A percentile compares a stretch with the other conserved stretches of the same genome.
phyloP scores from a whole-genome alignment of 2,797 vertebrate species.

The Alca torda region DNA sequence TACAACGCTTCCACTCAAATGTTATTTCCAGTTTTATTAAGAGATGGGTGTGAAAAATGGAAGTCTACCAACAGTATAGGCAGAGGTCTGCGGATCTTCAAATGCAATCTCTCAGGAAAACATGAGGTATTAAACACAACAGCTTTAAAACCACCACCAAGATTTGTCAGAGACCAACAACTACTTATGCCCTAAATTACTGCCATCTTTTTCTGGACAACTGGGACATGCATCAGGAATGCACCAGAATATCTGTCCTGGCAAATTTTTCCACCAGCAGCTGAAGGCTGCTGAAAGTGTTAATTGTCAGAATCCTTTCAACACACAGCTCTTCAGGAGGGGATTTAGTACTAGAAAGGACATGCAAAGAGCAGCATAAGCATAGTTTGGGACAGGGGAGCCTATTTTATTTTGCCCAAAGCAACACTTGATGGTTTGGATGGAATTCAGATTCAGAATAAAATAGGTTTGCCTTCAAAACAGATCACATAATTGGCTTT shows the following conservation, averaged over 20 bases:
- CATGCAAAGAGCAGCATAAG: slow-evolving; percentile 40
- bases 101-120: background rate
- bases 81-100: background rate
- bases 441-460: slow-evolving; percentile 37
- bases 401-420: slow-evolving; percentile 47
- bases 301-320: slow-evolving; percentile 38
- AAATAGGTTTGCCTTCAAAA: slow-evolving; percentile 58
- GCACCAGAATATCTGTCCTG: background rate
- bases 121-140: background rate
- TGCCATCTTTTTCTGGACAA: background rate
- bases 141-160: background rate
- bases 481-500: slow-evolving; percentile 51
- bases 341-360: slow-evolving; percentile 51
- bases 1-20: background rate
- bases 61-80: background rate
- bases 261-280: background rate
- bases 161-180: background rate
- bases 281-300: background rate
- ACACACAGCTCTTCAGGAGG: background rate
- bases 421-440: slow-evolving; percentile 52
- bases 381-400: slow-evolving; percentile 19
- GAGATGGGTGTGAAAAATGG: background rate
- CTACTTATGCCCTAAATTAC: background rate
- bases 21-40: slow-evolving; percentile 17
- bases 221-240: background rate